phyloP scores from a whole-genome alignment of 2,888 invertebrate species.

The Galerucella calmariensis region DNA sequence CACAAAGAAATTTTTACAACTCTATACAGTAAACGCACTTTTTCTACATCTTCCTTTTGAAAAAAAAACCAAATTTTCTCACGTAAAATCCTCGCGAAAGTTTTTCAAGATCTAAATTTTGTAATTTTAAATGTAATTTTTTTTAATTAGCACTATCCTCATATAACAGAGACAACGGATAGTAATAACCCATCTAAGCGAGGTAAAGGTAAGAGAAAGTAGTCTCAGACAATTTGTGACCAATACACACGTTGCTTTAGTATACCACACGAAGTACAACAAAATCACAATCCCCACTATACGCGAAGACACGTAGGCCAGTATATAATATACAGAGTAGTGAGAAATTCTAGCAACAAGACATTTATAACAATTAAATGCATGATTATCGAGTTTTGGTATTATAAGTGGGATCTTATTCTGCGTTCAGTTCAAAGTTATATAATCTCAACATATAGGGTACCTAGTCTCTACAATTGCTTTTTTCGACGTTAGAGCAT shows the following conservation, averaged over 20 bases:
- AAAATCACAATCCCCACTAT: slow-evolving; percentile 11
- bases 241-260: slow-evolving; percentile 17
- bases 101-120: slow-evolving; percentile 5
- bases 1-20: slow-evolving; percentile 19
- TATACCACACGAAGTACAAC: slow-evolving; percentile 7
- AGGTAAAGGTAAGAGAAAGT: slow-evolving; percentile 34
- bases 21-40: neutral
- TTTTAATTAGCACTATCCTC: slow-evolving; percentile 2
- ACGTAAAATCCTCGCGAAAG: slow-evolving; percentile 1
- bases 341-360: no score
- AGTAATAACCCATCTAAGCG: slow-evolving; percentile 25
- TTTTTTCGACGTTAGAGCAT: no score
- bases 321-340: neutral
- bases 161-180: slow-evolving; percentile 16
- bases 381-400: no score
- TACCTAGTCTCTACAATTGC: no score
- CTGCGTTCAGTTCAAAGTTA: no score
- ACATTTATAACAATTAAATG: no score
- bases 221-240: slow-evolving; percentile 15
- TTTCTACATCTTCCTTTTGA: neutral
- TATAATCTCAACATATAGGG: no score
- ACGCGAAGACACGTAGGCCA: slow-evolving; percentile 12
- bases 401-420: no score
- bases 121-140: neutral
- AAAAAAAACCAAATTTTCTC: neutral